phyloP scores from a whole-genome alignment of 2,113 vertebrate genomes.

The Otolemur garnettii region DNA sequence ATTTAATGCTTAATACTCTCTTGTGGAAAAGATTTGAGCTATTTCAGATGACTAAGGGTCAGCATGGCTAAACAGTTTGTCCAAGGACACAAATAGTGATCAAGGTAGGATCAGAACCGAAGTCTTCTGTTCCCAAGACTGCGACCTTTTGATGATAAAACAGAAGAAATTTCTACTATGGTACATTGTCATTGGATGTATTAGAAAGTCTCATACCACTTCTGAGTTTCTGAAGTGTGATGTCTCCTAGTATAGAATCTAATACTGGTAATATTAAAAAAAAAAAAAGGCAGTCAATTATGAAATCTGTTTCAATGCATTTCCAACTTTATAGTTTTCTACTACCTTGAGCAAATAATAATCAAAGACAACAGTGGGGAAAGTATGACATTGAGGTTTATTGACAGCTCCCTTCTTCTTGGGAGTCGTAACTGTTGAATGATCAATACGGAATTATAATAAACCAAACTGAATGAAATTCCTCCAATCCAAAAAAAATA shows the following conservation, averaged over 20 bases:
- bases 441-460: slow-evolving; percentile 27
- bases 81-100: neutral
- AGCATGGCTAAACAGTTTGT: neutral
- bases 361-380: slow-evolving; percentile 53
- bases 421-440: slow-evolving; percentile 39
- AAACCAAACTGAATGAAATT: slow-evolving; percentile 51
- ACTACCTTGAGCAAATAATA: neutral
- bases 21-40: neutral
- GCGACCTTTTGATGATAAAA: neutral
- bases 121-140: neutral
- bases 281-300: neutral
- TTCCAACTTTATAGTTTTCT: neutral
- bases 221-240: neutral
- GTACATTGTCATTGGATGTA: neutral
- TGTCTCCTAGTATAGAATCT: neutral
- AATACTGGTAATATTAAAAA: neutral
- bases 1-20: neutral
- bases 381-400: neutral
- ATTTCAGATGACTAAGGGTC: neutral
- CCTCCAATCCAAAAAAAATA: neutral
- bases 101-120: neutral
- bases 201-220: neutral
- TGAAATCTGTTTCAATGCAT: neutral
- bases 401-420: slow-evolving; percentile 9
- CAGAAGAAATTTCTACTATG: neutral